Base-by-base conservation (phyloP, 2,888 invertebrate genomes). In the Metacarcinus magister region DNA sequence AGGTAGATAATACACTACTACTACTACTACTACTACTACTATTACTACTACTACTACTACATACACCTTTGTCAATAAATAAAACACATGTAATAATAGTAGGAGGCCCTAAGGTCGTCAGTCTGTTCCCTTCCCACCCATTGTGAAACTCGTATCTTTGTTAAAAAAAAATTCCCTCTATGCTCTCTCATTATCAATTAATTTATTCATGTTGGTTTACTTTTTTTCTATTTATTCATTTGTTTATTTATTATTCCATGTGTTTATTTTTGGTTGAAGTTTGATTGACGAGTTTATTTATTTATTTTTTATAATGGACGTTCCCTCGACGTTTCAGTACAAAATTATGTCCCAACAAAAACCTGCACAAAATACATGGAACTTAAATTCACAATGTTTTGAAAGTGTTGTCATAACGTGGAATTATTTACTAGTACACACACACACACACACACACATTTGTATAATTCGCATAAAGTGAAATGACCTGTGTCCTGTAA, bases 401-500 rank as follows among this genome's bases (percentile, higher is more conserved):
- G 39, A 39, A 39, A 39, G 39, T 39, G 39, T 39, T 39, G 39
- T 39, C 39, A 39, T 39, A 39, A 39, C 39, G 39, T 39, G 39
- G 39, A 39, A 39, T 16, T 54, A 16, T 54, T 54, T 54, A 54
- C 54, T 54, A 16, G 0, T 0, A 54, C 54, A 54, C 75, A 43
- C 48, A 44, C 19, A 10, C 43, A 91, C 54, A n/a, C 19, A 92
- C 54, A 92, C 32, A 92, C 54, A 46, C 44, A 48, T 7, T 19
- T 92, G 54, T n/a, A 48, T 28, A 28, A 75, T 75, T 75, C 75
- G 10, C 28, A 75, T 75, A 28, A 75, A 75, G 75, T 75, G 28
- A 75, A 75, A 75, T 28, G 75, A 75, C 75, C 75, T 75, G n/a
- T 75, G 75, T 28, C 75, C 75, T 75, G 75, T n/a, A 75, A 75